Evolutionary conservation across 2,113 vertebrate species (phyloP), one percentile per base, ranked within the genome.

Genomic region (Recurvirostra avosetta): DNA sequence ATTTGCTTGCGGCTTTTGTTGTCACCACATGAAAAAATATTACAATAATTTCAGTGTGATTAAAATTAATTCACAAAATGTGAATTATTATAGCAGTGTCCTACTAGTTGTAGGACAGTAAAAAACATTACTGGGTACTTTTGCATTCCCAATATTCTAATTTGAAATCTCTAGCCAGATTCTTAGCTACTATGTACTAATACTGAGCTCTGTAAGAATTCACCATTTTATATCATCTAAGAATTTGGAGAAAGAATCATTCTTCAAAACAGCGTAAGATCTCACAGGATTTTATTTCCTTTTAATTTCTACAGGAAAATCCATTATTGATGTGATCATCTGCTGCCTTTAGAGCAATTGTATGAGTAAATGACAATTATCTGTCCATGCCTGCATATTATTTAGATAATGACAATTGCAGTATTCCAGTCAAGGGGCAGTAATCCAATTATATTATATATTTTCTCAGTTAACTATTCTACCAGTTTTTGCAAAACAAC

Each of bases 311-410:
- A 41, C 17, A 55, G 29, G 40, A 86, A 67, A 86, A 86, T 53
- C 25, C 95, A 96, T 97, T 97, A 74, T 80, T 97, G 95, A 98
- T 96, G 96, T 97, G 96, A 96, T 94, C 90, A 88, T 77, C 95
- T 93, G 95, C 93, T 94, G 91, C 95, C 86, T 94, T 95, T 56
- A 92, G 91, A 94, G 86, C 85, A 96, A 94, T 6, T 90, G 47
- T 93, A 94, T 91, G 83, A 98, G 98, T 97, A 98, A 98, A 97
- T 97, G 94, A 93, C 96, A 97, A 97, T 97, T 97, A 95, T 92
- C 86, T 97, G 90, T 94, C 97, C 95, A 97, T 97, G 91, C 88
- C 80, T 97, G 91, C 93, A 86, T 92, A 97, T 97, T 98, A 98
- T 94, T 98, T 97, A 97, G 95, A 79, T 77, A 80, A 74, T 81